Conservation (phyloP, 1,140 invertebrate genomes). For the Ostrea denselamellosa region DNA sequence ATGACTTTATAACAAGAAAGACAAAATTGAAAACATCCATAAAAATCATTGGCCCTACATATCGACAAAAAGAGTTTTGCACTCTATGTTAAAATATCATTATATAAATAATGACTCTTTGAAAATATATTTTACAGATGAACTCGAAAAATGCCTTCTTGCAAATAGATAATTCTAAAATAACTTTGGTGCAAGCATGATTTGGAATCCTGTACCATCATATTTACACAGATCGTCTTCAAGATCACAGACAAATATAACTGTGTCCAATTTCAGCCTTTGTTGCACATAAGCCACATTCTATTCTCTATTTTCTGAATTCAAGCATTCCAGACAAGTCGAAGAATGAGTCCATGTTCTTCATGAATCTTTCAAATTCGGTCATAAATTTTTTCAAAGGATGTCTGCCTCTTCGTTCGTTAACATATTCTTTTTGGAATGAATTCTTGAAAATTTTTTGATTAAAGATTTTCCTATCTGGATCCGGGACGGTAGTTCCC, state of each 20-base stretch:
- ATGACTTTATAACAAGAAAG: no score
- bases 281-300: not conserved
- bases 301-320: not conserved
- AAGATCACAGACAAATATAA: not conserved
- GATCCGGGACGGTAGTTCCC: not conserved
- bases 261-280: not conserved
- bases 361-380: slow-evolving; percentile 24
- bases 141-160: not conserved
- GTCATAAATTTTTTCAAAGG: not conserved
- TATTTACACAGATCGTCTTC: not conserved
- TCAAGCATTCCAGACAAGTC: not conserved
- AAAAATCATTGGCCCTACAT: no score
- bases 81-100: no score
- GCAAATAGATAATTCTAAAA: not conserved
- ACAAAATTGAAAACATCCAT: no score
- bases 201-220: no score
- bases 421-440: slow-evolving; percentile 17
- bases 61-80: no score
- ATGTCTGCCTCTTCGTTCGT: not conserved
- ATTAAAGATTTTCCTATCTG: not conserved
- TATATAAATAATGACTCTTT: no score
- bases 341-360: not conserved
- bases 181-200: not conserved
- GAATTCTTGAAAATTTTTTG: slow-evolving; percentile 16
- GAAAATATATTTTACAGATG: not conserved